Conservation (phyloP, 2,113 vertebrate genomes). For the Cairina moschata region DNA sequence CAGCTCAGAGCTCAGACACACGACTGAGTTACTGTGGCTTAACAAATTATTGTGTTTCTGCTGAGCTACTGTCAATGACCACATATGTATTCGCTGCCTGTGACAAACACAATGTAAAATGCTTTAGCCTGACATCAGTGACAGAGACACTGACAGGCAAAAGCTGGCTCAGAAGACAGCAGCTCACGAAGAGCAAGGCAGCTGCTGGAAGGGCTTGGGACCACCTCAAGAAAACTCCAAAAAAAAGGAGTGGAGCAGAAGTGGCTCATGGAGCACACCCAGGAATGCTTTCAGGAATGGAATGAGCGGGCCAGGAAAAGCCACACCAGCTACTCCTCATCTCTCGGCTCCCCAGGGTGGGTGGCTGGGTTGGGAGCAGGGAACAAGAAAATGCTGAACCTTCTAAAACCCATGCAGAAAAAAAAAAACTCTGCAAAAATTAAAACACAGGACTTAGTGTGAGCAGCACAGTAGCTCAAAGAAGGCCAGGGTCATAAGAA, state of each 20-base stretch:
- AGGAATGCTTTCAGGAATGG: constrained; percentile 13
- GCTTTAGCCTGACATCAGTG: constrained; percentile 38
- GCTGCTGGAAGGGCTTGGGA: background rate
- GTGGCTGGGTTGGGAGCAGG: background rate
- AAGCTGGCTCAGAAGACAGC: constrained; percentile 36
- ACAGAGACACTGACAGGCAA: constrained; percentile 60
- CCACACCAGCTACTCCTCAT: background rate
- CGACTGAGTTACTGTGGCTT: constrained; percentile 62
- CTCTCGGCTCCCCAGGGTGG: background rate
- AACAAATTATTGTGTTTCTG: constrained; percentile 72
- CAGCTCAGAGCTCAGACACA: constrained; percentile 18
- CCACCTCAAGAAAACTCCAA: constrained; percentile 16
- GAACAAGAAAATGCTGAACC: background rate
- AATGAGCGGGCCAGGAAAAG: background rate
- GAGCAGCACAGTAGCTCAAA: background rate
- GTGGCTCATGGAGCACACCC: background rate
- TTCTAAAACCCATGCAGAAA: background rate
- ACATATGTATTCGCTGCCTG: constrained; percentile 44
- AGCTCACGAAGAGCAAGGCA: background rate
- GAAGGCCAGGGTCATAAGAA: background rate
- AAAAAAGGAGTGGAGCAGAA: constrained; percentile 1
- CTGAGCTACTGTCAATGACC: constrained; percentile 68
- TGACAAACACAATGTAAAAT: constrained; percentile 56
- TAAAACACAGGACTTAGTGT: background rate
- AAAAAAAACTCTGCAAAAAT: background rate